Evolutionary conservation across 2,797 vertebrate species (phyloP).

Genomic region (Antrozous pallidus): DNA sequence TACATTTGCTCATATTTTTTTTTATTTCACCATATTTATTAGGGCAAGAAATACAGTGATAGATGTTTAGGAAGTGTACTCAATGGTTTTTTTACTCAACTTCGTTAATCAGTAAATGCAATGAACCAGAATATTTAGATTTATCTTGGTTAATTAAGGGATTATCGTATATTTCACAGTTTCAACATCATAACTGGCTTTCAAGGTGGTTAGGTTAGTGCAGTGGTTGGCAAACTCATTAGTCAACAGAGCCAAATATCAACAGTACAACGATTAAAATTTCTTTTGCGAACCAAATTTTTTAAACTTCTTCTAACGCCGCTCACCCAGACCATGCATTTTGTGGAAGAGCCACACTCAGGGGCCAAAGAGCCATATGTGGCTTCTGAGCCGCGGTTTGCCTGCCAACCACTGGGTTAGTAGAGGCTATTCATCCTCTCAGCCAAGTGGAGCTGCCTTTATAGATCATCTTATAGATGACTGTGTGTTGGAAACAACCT

Average conservation of each 20-base stretch:
- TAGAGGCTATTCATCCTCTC: not conserved
- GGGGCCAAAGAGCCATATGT: too few relatives aligned
- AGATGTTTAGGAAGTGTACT: conserved; percentile 40
- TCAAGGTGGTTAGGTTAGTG: conserved; percentile 55
- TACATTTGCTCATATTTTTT: not conserved
- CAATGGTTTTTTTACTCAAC: conserved; percentile 18
- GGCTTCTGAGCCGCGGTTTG: too few relatives aligned
- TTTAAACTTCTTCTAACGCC: too few relatives aligned
- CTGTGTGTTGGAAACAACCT: not conserved
- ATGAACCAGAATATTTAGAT: conserved; percentile 57
- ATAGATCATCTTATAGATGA: not conserved
- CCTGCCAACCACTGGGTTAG: too few relatives aligned
- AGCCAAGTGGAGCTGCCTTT: not conserved
- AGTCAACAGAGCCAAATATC: too few relatives aligned
- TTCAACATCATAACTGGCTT: conserved; percentile 36
- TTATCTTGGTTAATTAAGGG: conserved; percentile 61
- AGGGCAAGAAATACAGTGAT: conserved; percentile 5
- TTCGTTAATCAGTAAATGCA: conserved; percentile 52
- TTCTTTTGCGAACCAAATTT: too few relatives aligned
- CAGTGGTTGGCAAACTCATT: too few relatives aligned
- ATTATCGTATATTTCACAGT: conserved; percentile 59
- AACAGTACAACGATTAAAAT: too few relatives aligned
- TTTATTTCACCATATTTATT: conserved; percentile 22
- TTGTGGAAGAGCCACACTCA: too few relatives aligned
- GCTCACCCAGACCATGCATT: too few relatives aligned